A percentile compares a stretch with the other conserved stretches of the same genome.
Evolutionary conservation across 2,888 invertebrate species (phyloP).

Genomic region (Lampropteryx suffumata): DNA sequence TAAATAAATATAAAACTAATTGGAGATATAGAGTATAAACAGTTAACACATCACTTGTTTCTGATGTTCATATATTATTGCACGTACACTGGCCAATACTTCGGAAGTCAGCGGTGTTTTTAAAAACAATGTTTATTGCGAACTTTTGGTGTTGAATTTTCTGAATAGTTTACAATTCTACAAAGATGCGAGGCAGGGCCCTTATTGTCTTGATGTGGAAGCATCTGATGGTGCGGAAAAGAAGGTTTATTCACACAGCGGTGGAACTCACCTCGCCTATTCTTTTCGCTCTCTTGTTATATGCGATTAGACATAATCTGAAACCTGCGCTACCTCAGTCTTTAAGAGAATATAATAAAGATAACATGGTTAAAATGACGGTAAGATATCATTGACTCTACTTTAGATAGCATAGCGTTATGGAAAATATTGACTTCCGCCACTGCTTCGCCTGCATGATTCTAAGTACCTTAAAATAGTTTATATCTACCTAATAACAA

Average conservation of each 20-base stretch:
- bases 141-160: neutral
- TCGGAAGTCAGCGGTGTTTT: too few relatives aligned
- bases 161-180: neutral
- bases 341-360: neutral
- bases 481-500: too few relatives aligned
- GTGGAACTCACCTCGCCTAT: slow-evolving; percentile 7
- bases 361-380: slow-evolving; percentile 14
- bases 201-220: slow-evolving; percentile 54
- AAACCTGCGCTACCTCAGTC: neutral
- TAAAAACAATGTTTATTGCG: too few relatives aligned
- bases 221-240: slow-evolving; percentile 47
- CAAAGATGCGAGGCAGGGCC: slow-evolving; percentile 28
- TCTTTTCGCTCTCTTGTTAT: slow-evolving; percentile 4
- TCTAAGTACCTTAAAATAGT: too few relatives aligned
- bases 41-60: too few relatives aligned
- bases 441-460: too few relatives aligned
- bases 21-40: too few relatives aligned
- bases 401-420: too few relatives aligned
- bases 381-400: neutral
- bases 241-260: slow-evolving; percentile 28
- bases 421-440: too few relatives aligned
- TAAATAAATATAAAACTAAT: too few relatives aligned
- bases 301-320: neutral
- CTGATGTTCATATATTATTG: too few relatives aligned
- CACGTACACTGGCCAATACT: too few relatives aligned